Percentiles rank a stretch among this genome's conserved stretches.
Conservation (phyloP, 2,888 invertebrate genomes). For the Alitta virens region DNA sequence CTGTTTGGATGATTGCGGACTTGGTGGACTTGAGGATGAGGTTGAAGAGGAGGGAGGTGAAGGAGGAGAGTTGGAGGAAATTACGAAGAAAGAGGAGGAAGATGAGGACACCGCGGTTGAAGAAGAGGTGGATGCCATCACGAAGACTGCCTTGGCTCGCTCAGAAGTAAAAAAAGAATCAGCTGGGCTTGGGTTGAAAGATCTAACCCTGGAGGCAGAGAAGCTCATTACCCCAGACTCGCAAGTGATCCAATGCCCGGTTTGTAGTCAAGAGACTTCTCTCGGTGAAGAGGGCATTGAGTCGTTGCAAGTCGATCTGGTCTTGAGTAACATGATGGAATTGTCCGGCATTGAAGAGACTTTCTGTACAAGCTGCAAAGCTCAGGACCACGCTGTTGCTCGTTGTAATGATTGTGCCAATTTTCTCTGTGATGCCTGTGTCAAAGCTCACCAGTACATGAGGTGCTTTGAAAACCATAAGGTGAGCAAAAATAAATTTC, state of each 20-base stretch:
- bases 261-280: constrained; percentile 81
- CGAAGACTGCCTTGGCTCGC: too few relatives aligned
- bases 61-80: neutral
- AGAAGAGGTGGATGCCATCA: neutral
- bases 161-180: too few relatives aligned
- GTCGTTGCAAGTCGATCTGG: constrained; percentile 81
- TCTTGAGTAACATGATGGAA: constrained; percentile 65
- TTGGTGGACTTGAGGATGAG: neutral
- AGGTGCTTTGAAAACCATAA: constrained; percentile 90
- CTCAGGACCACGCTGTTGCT: constrained; percentile 89
- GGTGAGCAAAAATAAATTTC: constrained; percentile 41
- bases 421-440: constrained; percentile 89
- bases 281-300: constrained; percentile 61
- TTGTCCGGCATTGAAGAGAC: constrained; percentile 69
- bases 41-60: neutral
- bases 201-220: neutral
- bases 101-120: constrained; percentile 27
- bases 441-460: constrained; percentile 94
- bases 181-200: constrained; percentile 1
- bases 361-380: constrained; percentile 88
- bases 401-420: constrained; percentile 93
- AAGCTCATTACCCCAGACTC: neutral
- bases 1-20: neutral
- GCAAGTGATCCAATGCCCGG: constrained; percentile 52
- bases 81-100: constrained; percentile 63